Conservation (phyloP, 53 echinoderm and acorn worm genomes). For the Mesocentrotus franciscanus region DNA sequence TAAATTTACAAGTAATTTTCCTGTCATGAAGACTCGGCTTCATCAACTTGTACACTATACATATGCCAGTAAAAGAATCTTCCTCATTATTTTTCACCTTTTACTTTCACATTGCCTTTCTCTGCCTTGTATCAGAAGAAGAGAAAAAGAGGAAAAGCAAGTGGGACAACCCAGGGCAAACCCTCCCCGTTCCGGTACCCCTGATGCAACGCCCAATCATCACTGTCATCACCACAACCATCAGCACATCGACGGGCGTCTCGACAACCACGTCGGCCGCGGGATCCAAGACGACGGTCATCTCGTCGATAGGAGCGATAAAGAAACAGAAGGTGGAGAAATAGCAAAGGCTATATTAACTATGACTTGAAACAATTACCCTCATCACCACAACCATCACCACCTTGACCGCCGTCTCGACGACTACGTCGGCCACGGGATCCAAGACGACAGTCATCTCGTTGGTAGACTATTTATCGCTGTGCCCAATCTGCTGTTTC, state of each 20-base stretch:
- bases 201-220: constrained; percentile 69
- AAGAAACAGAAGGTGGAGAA: constrained; percentile 78
- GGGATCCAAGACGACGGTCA: constrained; percentile 75
- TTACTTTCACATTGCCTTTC: not conserved
- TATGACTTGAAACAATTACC: not conserved
- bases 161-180: constrained; percentile 65
- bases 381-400: constrained; percentile 61
- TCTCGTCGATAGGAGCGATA: constrained; percentile 77
- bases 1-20: no score
- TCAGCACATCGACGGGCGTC: constrained; percentile 66
- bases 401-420: constrained; percentile 13
- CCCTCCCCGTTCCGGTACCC: constrained; percentile 53
- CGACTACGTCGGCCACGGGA: not conserved
- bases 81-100: no score
- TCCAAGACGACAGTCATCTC: constrained; percentile 64
- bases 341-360: not conserved
- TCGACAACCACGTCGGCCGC: constrained; percentile 71
- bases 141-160: constrained; percentile 76
- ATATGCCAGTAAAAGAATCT: no score
- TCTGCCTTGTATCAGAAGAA: constrained; percentile 52
- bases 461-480: constrained; percentile 44
- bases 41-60: no score
- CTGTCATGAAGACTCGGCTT: no score
- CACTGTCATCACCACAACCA: constrained; percentile 70
- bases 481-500: no score